A percentile compares a stretch with the other conserved stretches of the same genome.
These are phyloP conservation scores for Pollachius pollachius DNA, from an alignment of 2,113 vertebrate species.

Conservation along the genomic window DNA sequence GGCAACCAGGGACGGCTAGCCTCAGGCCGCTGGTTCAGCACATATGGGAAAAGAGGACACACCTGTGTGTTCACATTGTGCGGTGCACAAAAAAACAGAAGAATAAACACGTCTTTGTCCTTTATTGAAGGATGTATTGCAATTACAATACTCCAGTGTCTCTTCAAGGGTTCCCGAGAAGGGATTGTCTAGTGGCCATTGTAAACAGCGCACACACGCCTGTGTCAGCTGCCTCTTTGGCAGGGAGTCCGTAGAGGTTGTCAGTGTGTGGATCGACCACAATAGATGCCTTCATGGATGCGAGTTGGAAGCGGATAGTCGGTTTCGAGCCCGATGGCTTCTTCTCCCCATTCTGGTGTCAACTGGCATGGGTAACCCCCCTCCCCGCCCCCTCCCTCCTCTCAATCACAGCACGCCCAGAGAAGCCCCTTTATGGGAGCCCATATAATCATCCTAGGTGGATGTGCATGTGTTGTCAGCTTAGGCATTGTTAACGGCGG, in stretches of 20 bases:
- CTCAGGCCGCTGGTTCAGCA: no score
- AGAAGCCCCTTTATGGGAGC: slow-evolving; percentile 47
- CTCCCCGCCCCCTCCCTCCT: slow-evolving; percentile 43
- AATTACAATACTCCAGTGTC: no score
- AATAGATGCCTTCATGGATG: slow-evolving; percentile 48
- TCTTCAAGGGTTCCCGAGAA: no score
- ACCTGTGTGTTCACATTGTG: no score
- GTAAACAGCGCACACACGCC: no score
- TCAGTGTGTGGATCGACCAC: slow-evolving; percentile 45
- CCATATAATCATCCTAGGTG: slow-evolving; percentile 60
- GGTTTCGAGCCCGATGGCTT: slow-evolving; percentile 45
- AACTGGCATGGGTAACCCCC: slow-evolving; percentile 46
- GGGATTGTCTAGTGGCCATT: no score
- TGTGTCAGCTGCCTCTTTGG: slow-evolving; percentile 62
- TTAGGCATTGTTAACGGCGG: slow-evolving; percentile 60
- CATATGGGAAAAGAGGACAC: no score
- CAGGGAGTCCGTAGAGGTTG: slow-evolving; percentile 55
- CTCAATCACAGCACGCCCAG: slow-evolving; percentile 43
- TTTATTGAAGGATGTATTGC: no score
- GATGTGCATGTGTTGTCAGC: slow-evolving; percentile 47
- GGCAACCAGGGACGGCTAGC: no score
- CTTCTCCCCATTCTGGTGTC: slow-evolving; percentile 43
- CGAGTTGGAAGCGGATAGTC: slow-evolving; percentile 61
- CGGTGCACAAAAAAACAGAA: no score
- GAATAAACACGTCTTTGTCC: no score